These are phyloP conservation scores for Epizoanthus ramosus DNA, from an alignment of 92 coral and sea anemone genomes.

Conservation along the genomic window DNA sequence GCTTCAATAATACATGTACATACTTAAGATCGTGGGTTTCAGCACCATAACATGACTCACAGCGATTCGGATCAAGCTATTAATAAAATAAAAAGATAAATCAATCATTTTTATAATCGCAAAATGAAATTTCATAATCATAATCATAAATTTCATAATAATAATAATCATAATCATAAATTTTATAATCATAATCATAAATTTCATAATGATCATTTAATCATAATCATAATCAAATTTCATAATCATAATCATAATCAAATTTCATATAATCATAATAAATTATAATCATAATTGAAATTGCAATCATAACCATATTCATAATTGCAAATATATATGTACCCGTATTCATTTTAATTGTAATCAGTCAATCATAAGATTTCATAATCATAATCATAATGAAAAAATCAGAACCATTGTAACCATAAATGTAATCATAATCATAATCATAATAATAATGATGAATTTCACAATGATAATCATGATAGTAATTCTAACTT, in stretches of 20 bases:
- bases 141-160: background rate
- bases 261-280: too few species aligned
- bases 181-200: background rate
- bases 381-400: too few species aligned
- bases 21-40: constrained; percentile 75
- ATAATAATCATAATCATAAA: background rate
- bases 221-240: background rate
- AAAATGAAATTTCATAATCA: too few species aligned
- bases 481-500: constrained; percentile 20
- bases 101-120: background rate
- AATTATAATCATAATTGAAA: too few species aligned
- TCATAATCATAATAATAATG: background rate
- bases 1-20: background rate
- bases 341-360: too few species aligned
- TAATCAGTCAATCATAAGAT: background rate
- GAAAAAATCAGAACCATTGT: background rate
- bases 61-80: constrained; percentile 89
- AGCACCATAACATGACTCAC: constrained; percentile 97
- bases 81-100: background rate
- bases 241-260: background rate
- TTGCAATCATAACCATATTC: too few species aligned
- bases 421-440: background rate
- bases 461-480: background rate
- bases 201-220: background rate
- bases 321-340: too few species aligned